Base-by-base conservation (phyloP, 2,888 invertebrate species). In the Calliscelio sp. region DNA sequence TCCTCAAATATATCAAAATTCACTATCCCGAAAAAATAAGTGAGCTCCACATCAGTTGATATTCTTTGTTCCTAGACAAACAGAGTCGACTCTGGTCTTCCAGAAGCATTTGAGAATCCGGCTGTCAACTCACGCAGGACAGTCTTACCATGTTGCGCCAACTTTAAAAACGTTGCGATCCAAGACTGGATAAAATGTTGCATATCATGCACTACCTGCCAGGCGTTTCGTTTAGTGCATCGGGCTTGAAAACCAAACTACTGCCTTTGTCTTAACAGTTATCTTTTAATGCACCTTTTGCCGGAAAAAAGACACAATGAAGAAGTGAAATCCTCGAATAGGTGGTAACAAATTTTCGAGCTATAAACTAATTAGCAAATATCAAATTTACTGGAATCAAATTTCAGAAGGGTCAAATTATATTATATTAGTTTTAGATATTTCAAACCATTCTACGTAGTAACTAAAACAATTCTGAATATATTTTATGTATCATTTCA, bases 191-290 rank as follows among this genome's bases (percentile, higher is more conserved):
- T 91, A 91, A 91, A 92, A 92, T 92, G 85, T 91, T 92, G 93
- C 93, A 92, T 92, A 92, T 93, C 93, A 93, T 90, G 90, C 91
- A 88, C 92, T 92, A 93, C 92, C 92, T 92, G 92, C 90, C 88
- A 85, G 71, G 41, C 66, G 74, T 79, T 84, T 81, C 85, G 75
- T 86, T 87, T 85, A 84, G 85, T 86, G 85, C 81, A 77, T 70
- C 75, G 66, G 49, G 55, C 84, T 75, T 81, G 81, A 79, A 83
- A 80, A 83, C 63, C 35, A 68, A 74, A 57, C 57, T 68, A 46
- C 63, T 41, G 65, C 81, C 85, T 86, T 86, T 88, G 85, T 87
- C 84, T 88, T 83, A 86, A 73, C 59, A 74, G 81, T 85, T 85
- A 86, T 71, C 59, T 65, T 77, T 73, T 77, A 81, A 85, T 81